These are phyloP conservation scores for Lasioglossum malachurum DNA, from an alignment of 2,888 invertebrate genomes.

Conservation along the genomic window DNA sequence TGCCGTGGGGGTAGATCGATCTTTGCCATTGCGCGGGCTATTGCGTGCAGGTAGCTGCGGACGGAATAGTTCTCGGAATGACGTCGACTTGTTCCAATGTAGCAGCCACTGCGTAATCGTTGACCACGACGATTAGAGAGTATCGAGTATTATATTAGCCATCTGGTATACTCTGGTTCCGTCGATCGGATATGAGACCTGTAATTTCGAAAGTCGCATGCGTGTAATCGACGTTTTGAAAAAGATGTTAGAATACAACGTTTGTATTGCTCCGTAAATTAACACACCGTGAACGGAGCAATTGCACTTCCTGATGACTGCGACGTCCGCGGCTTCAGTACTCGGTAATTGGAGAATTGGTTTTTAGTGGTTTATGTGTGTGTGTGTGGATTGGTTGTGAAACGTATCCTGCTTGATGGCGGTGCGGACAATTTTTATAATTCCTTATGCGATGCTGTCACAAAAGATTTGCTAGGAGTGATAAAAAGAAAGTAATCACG, in stretches of 20 bases:
- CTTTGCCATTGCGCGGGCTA: constrained; percentile 35
- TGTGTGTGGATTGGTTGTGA: background rate
- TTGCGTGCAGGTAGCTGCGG: constrained; percentile 17
- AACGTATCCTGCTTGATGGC: background rate
- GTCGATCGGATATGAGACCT: constrained; percentile 9
- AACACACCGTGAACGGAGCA: background rate
- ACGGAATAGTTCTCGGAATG: background rate
- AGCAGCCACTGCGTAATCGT: background rate
- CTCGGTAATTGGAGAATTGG: background rate
- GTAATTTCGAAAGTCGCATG: constrained; percentile 17
- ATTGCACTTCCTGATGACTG: background rate
- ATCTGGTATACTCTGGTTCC: background rate
- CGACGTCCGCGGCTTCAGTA: background rate
- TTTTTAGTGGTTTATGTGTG: background rate
- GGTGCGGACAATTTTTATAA: background rate
- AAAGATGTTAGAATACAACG: constrained; percentile 24
- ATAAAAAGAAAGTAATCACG: too few species aligned
- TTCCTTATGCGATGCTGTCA: background rate
- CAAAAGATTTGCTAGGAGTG: too few species aligned
- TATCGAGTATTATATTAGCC: constrained; percentile 33
- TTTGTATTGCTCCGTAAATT: background rate
- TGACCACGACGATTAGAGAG: constrained; percentile 16
- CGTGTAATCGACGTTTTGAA: background rate
- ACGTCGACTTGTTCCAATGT: constrained; percentile 4
- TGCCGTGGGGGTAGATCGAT: constrained; percentile 30